Evolutionary conservation across 2,888 invertebrate species (phyloP), one percentile per base, ranked within the genome.

Genomic region (Melieria picta): DNA sequence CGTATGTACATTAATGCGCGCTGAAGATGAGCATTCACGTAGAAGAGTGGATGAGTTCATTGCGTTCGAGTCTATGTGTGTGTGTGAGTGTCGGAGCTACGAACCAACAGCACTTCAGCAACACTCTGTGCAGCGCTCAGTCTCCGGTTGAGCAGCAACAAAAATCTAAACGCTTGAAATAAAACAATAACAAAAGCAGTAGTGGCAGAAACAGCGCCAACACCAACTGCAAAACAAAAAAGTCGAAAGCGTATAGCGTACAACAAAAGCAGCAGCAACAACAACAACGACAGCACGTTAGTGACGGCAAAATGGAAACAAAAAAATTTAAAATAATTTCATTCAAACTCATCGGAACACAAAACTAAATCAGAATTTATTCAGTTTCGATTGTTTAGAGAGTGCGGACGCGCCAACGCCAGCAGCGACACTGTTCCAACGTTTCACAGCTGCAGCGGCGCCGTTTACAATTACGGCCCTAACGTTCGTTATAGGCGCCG

Each of bases 331-430:
- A 76, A 72, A 60, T 67, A 67, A 72, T 74, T 72, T 75, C 71
- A 75, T 74, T 79, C 80, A 79, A 81, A 80, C 77, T 79, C 81
- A 75, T 75, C 70, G 69, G 72, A 72, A 69, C 69, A 82, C 61
- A 61, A 69, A 69, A 81, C 83, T 81, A 81, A 83, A 80, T 83
- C 82, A 83, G 84, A 84, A 83, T 83, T 84, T 84, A 84, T 84
- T 84, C 84, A 82, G 84, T 84, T 83, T 80, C 81, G 84, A 82
- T 85, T 83, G 84, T 83, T 82, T 80, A 83, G 82, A 82, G 84
- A 83, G 82, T 83, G 80, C 83, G 84, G 84, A 82, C 83, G 82
- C 69, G 76, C 78, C 76, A 77, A 75, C 78, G 77, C 77, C 46
- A 64, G 43, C 64, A 50, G 65, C 62, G 69, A 70, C 43, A 64